A percentile compares a stretch with the other conserved stretches of the same genome.
These are phyloP conservation scores for Ctenicera cuprea DNA, from an alignment of 2,888 invertebrate species.

Conservation along the genomic window DNA sequence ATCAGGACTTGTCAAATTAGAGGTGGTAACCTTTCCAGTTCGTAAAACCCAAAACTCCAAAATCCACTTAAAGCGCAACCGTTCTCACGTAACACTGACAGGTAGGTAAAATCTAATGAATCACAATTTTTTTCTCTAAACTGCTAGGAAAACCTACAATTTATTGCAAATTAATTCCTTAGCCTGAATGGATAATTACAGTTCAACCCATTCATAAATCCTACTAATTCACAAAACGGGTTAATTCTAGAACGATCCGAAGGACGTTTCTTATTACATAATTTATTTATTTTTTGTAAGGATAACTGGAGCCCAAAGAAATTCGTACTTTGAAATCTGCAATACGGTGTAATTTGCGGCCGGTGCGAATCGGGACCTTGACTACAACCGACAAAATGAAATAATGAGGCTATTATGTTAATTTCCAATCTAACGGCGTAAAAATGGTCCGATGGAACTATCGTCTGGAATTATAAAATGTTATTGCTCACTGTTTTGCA, in stretches of 20 bases:
- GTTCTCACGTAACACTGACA: no score
- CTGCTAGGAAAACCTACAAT: slow-evolving; percentile 4
- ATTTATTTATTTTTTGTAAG: neutral
- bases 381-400: slow-evolving; percentile 10
- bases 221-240: slow-evolving; percentile 8
- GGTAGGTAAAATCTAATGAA: no score
- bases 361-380: slow-evolving; percentile 13
- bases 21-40: no score
- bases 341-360: slow-evolving; percentile 1
- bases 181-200: slow-evolving; percentile 18
- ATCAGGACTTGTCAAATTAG: no score
- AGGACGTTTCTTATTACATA: slow-evolving; percentile 10
- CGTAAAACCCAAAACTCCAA: no score
- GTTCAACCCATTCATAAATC: slow-evolving; percentile 12
- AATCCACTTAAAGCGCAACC: no score
- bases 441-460: slow-evolving; percentile 12
- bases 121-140: no score
- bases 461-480: neutral
- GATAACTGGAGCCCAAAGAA: neutral
- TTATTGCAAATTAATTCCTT: slow-evolving; percentile 14
- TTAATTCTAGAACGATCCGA: neutral
- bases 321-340: neutral
- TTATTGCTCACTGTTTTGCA: neutral
- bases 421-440: slow-evolving; percentile 17
- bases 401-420: slow-evolving; percentile 29